A percentile compares a stretch with the other conserved stretches of the same genome.
phyloP scores from a whole-genome alignment of 2,888 invertebrate species.

The Azorinus chamasolen region DNA sequence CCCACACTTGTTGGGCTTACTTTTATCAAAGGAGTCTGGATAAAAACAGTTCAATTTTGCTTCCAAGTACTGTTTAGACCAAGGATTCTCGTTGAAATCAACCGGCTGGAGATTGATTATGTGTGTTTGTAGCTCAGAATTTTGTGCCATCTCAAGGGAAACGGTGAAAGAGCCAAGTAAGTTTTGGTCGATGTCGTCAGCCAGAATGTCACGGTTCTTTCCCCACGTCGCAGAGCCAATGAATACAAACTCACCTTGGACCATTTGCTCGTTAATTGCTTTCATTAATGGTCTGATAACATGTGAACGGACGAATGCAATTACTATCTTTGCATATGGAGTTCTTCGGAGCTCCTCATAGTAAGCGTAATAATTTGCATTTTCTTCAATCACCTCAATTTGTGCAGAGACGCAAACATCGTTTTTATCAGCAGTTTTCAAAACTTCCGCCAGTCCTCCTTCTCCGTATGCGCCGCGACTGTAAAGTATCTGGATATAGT shows the following conservation, averaged over 20 bases:
- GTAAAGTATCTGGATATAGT: conserved; percentile 63
- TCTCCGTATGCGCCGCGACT: conserved; percentile 64
- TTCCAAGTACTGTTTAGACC: conserved; percentile 36
- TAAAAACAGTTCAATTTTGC: conserved; percentile 45
- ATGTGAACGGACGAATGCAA: conserved; percentile 54
- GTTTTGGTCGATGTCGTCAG: conserved; percentile 14
- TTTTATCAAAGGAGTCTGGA: conserved; percentile 48
- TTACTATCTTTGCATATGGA: conserved; percentile 54
- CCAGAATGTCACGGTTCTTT: conserved; percentile 18
- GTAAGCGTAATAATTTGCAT: conserved; percentile 20
- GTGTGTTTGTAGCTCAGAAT: conserved; percentile 14
- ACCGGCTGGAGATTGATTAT: conserved; percentile 18
- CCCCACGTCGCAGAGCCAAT: conserved; percentile 65
- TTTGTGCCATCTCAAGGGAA: conserved; percentile 36
- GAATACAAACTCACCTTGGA: conserved; percentile 57
- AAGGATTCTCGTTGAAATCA: conserved; percentile 25
- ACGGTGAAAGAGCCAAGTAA: conserved; percentile 49
- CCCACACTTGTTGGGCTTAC: conserved; percentile 1
- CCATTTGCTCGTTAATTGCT: conserved; percentile 16
- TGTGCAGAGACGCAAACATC: conserved; percentile 51
- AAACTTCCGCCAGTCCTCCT: conserved; percentile 44
- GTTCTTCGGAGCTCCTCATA: conserved; percentile 31
- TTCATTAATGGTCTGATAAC: conserved; percentile 15
- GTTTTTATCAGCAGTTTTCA: conserved; percentile 7
- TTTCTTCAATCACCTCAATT: conserved; percentile 44